A percentile compares a stretch with the other conserved stretches of the same genome.
Evolutionary conservation across 2,113 vertebrate species (phyloP).

Genomic region (Laticauda colubrina): DNA sequence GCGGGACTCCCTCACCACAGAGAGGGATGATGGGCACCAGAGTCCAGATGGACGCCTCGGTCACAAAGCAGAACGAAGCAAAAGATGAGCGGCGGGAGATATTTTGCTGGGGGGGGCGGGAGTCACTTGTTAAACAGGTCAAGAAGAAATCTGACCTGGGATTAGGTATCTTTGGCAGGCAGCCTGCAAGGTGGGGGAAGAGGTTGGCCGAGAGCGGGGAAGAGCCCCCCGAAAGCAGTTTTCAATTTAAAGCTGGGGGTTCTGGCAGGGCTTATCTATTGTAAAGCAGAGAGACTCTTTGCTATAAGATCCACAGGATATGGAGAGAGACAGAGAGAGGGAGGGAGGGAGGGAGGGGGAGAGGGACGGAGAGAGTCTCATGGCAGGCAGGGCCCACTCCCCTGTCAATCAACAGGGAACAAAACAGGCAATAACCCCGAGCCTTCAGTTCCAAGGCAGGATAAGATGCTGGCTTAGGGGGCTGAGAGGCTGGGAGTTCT

Average conservation of each 20-base stretch:
- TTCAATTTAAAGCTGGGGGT: not conserved
- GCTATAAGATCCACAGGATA: not conserved
- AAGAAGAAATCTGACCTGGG: not conserved
- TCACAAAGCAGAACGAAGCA: not conserved
- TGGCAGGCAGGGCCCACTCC: too few relatives aligned
- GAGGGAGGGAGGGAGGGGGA: too few relatives aligned
- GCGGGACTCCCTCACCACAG: not conserved
- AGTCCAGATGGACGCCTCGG: not conserved
- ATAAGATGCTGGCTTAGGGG: too few relatives aligned
- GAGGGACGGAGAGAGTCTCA: too few relatives aligned
- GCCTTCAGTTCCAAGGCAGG: not conserved
- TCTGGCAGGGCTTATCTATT: not conserved
- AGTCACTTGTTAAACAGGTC: not conserved
- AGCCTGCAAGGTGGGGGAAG: not conserved
- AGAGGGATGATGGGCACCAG: not conserved
- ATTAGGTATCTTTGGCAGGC: not conserved
- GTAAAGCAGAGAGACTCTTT: too few relatives aligned
- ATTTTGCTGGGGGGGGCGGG: rapidly evolving
- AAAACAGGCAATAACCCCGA: too few relatives aligned
- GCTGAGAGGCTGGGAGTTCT: too few relatives aligned
- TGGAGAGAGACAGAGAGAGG: too few relatives aligned
- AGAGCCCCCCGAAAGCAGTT: not conserved
- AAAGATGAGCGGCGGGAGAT: not conserved
- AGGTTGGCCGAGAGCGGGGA: not conserved
- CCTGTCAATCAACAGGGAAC: too few relatives aligned